Percentiles rank a stretch among this genome's conserved stretches.
phyloP scores from a whole-genome alignment of 1,140 invertebrate genomes.

The Ceratosolen fusciceps region DNA sequence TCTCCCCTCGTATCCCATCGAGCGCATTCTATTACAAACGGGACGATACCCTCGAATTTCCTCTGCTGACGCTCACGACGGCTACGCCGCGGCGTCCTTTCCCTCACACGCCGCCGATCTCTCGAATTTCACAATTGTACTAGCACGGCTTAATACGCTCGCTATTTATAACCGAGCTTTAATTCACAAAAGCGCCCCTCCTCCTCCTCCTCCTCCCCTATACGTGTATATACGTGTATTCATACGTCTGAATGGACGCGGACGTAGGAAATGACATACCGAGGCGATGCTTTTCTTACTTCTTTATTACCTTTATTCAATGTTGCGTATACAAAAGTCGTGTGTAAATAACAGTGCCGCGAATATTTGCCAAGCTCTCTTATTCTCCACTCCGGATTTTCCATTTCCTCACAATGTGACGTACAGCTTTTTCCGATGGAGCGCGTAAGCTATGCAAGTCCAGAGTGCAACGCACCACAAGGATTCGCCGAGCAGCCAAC shows the following conservation, averaged over 20 bases:
- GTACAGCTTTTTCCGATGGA: constrained; percentile 81
- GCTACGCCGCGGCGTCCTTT: too few relatives aligned
- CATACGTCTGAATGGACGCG: too few relatives aligned
- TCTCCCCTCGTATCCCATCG: constrained; percentile 15
- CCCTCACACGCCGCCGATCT: too few relatives aligned
- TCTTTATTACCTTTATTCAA: background rate
- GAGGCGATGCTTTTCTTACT: too few relatives aligned
- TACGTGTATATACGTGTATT: too few relatives aligned
- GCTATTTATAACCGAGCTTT: too few relatives aligned
- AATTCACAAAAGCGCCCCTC: too few relatives aligned
- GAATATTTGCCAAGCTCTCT: background rate
- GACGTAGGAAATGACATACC: too few relatives aligned
- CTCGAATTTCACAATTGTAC: background rate
- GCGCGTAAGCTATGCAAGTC: constrained; percentile 80
- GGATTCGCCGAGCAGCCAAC: constrained; percentile 80
- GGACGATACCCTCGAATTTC: background rate
- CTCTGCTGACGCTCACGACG: too few relatives aligned
- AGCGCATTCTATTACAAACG: constrained; percentile 15
- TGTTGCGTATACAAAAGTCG: background rate
- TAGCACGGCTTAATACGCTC: background rate
- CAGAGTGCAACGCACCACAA: constrained; percentile 87
- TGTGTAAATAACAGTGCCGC: background rate
- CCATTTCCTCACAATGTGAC: constrained; percentile 74
- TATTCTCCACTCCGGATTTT: too few relatives aligned
- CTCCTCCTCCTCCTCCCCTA: too few relatives aligned